Evolutionary conservation across 2,113 vertebrate genomes (phyloP).

Genomic region (Leucopternis melanops): DNA sequence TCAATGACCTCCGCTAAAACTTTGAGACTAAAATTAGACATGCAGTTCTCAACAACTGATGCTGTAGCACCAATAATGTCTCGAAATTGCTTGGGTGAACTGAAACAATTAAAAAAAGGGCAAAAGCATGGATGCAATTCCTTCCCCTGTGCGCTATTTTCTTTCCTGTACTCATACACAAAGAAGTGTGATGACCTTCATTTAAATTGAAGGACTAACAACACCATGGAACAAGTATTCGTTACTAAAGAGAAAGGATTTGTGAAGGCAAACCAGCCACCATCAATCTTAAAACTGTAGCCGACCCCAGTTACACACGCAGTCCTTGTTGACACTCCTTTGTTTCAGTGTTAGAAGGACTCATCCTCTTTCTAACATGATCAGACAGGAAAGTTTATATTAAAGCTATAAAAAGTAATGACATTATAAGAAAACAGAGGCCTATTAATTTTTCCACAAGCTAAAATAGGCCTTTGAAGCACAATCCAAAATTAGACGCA

Average conservation of each 20-base stretch:
- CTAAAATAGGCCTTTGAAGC: background rate
- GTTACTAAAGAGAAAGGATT: background rate
- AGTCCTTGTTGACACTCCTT: background rate
- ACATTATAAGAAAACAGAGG: conserved; percentile 15
- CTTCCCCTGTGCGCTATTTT: background rate
- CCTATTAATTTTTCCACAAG: conserved; percentile 9
- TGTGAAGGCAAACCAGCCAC: background rate
- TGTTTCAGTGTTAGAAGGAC: background rate
- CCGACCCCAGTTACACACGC: background rate
- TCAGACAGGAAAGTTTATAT: background rate
- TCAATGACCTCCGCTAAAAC: background rate
- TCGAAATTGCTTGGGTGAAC: background rate
- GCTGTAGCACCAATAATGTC: background rate
- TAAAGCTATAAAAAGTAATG: conserved; percentile 13
- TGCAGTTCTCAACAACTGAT: background rate
- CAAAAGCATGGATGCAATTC: background rate
- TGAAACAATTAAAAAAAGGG: background rate
- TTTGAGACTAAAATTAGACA: background rate
- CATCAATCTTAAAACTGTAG: background rate
- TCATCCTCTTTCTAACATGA: background rate
- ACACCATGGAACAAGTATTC: background rate
- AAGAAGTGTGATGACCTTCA: background rate
- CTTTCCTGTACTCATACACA: background rate
- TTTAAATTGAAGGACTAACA: background rate
- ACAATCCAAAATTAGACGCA: background rate